These are phyloP conservation scores for Nasonia longicornis DNA, from an alignment of 1,140 invertebrate species.

Conservation along the genomic window DNA sequence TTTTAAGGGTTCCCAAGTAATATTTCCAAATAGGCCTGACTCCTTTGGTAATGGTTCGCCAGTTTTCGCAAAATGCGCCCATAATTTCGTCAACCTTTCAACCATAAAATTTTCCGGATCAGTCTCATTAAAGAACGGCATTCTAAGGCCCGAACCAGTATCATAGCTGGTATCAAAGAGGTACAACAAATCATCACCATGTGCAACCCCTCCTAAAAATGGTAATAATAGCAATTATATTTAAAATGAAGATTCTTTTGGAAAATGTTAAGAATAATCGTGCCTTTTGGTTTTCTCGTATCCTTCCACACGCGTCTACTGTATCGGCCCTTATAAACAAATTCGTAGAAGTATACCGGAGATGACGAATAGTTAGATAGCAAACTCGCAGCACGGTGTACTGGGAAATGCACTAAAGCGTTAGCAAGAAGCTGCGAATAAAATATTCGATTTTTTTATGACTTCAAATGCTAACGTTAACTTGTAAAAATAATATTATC, in stretches of 20 bases:
- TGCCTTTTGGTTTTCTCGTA: constrained; percentile 27
- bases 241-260: neutral
- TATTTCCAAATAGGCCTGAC: constrained; percentile 56
- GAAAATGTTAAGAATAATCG: neutral
- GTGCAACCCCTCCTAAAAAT: constrained; percentile 68
- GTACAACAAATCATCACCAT: constrained; percentile 75
- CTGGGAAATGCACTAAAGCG: constrained; percentile 46
- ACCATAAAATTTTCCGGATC: constrained; percentile 57
- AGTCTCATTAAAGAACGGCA: constrained; percentile 50
- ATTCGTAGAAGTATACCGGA: constrained; percentile 56
- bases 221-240: neutral
- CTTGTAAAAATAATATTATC: neutral
- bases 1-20: constrained; percentile 69
- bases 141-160: constrained; percentile 38
- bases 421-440: constrained; percentile 53
- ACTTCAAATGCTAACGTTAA: neutral
- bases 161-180: constrained; percentile 66
- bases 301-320: constrained; percentile 48
- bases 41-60: constrained; percentile 57
- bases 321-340: constrained; percentile 55
- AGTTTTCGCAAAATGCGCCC: constrained; percentile 58
- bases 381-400: constrained; percentile 50
- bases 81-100: constrained; percentile 56
- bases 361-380: constrained; percentile 39
- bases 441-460: neutral